Conservation (phyloP, 1,140 invertebrate genomes). For the Meloidogyne hapla region DNA sequence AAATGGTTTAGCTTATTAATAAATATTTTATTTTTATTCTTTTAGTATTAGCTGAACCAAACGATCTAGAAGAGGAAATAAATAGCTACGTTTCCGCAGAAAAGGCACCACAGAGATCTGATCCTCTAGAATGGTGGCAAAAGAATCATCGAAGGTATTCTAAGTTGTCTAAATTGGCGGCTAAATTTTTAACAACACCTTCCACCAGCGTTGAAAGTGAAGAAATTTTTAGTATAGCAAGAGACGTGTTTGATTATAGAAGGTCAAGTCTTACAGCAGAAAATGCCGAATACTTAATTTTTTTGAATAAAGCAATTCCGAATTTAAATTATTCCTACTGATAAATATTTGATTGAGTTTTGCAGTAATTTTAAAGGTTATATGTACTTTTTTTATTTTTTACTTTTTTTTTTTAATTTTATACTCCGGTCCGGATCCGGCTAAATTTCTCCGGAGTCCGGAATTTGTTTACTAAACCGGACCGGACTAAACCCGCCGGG, state of each 20-base stretch:
- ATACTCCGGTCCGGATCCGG: too few relatives aligned
- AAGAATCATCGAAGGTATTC: neutral
- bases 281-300: neutral
- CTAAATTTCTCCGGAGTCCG: too few relatives aligned
- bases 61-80: too few relatives aligned
- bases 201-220: slow-evolving; percentile 7
- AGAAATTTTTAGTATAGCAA: slow-evolving; percentile 7
- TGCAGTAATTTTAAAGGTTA: too few relatives aligned
- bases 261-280: neutral
- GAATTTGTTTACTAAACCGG: too few relatives aligned
- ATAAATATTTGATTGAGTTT: too few relatives aligned
- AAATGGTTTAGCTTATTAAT: too few relatives aligned
- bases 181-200: neutral
- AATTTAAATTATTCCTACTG: neutral
- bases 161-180: neutral
- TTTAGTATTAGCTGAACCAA: too few relatives aligned
- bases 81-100: neutral
- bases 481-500: too few relatives aligned
- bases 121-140: slow-evolving; percentile 3
- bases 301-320: slow-evolving; percentile 16
- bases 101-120: neutral
- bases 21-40: too few relatives aligned
- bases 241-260: slow-evolving; percentile 10
- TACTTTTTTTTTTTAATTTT: too few relatives aligned
- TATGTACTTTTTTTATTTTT: too few relatives aligned